These are phyloP conservation scores for Cercopithecus petaurista DNA, from an alignment of 2,797 vertebrate genomes.

Conservation along the genomic window DNA sequence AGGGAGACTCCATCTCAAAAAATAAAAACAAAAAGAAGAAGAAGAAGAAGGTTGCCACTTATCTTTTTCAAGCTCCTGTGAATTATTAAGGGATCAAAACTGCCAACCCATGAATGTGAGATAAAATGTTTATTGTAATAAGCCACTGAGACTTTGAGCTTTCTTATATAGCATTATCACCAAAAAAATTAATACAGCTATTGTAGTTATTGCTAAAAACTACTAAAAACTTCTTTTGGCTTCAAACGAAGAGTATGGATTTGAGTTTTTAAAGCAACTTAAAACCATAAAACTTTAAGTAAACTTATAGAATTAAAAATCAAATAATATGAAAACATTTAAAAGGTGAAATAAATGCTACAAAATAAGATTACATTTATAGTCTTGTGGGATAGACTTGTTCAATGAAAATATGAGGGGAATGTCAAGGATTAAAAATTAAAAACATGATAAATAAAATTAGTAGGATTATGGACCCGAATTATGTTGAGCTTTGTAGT, in stretches of 20 bases:
- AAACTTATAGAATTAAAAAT: background rate
- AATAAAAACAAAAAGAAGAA: no score
- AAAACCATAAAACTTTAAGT: background rate
- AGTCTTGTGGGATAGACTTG: background rate
- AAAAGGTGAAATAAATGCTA: background rate
- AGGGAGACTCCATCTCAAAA: no score
- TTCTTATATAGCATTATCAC: background rate
- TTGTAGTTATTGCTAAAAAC: background rate
- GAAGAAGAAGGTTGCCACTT: background rate
- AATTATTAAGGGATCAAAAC: background rate
- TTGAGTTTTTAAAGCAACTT: background rate
- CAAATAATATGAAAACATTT: background rate
- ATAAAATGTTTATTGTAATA: background rate
- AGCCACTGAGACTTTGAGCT: background rate
- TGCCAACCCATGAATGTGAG: background rate
- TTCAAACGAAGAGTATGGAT: conserved; percentile 50
- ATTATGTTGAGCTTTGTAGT: background rate
- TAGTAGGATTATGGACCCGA: background rate
- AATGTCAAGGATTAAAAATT: background rate
- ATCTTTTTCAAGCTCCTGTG: background rate
- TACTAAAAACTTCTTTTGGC: background rate
- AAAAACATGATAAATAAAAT: background rate
- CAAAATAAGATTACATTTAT: background rate
- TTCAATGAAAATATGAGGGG: background rate
- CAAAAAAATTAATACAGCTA: background rate